A percentile compares a stretch with the other conserved stretches of the same genome.
Evolutionary conservation across 2,888 invertebrate genomes (phyloP).

Genomic region (Zhengitettix transpicula): DNA sequence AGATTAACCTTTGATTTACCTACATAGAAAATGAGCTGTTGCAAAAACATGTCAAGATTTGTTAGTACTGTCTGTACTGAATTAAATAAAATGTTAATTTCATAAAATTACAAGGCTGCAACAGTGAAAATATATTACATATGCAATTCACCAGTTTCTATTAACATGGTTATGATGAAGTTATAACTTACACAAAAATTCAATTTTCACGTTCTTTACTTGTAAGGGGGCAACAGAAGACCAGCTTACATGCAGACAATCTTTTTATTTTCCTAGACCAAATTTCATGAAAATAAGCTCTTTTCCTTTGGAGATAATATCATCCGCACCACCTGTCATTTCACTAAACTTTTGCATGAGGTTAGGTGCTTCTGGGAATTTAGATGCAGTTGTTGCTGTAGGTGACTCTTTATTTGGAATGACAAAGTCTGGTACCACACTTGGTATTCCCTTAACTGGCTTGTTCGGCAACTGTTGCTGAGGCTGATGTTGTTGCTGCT

Average conservation of each 20-base stretch:
- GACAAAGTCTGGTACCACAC: conserved; percentile 29
- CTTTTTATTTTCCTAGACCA: conserved; percentile 46
- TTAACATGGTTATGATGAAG: too few species aligned
- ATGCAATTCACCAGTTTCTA: too few species aligned
- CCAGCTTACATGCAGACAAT: background rate
- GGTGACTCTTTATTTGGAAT: conserved; percentile 14
- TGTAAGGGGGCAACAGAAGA: too few species aligned
- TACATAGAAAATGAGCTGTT: too few species aligned
- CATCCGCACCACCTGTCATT: conserved; percentile 45
- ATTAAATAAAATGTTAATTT: too few species aligned
- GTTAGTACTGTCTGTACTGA: too few species aligned
- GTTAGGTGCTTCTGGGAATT: conserved; percentile 36
- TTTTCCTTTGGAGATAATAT: conserved; percentile 82
- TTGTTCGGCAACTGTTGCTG: conserved; percentile 10
- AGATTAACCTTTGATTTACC: too few species aligned
- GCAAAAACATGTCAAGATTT: too few species aligned
- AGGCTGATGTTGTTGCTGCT: conserved; percentile 17
- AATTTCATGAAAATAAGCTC: conserved; percentile 90
- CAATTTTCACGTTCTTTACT: too few species aligned
- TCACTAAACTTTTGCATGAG: conserved; percentile 81
- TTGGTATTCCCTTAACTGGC: conserved; percentile 29
- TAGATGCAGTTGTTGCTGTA: conserved; percentile 13
- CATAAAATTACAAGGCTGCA: too few species aligned
- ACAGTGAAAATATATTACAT: too few species aligned
- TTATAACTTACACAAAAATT: too few species aligned